These are phyloP conservation scores for Muscicapa adusta DNA, from an alignment of 2,113 vertebrate species.

Conservation along the genomic window DNA sequence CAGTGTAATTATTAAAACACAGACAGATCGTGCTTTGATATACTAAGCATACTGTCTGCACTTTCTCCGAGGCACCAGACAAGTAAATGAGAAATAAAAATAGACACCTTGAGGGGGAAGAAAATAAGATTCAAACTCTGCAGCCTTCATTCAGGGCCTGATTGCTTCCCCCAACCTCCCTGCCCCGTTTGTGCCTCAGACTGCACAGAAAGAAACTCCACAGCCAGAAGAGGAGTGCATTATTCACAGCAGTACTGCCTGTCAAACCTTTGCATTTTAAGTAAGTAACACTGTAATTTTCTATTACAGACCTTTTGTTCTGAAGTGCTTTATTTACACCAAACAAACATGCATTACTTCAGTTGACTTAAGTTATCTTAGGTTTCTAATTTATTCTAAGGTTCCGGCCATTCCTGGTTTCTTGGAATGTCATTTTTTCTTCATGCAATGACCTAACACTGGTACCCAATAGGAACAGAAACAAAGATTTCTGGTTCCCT, in stretches of 20 bases:
- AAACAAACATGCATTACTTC: background rate
- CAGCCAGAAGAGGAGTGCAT: background rate
- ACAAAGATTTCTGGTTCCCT: background rate
- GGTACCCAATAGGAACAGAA: background rate
- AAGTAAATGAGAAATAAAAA: slow-evolving; percentile 36
- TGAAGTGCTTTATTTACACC: background rate
- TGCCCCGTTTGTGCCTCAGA: background rate
- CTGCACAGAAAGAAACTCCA: background rate
- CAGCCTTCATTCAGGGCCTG: background rate
- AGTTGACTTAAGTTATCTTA: background rate
- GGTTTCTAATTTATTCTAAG: background rate
- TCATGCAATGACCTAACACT: background rate
- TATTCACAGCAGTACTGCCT: background rate
- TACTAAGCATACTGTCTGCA: slow-evolving; percentile 12
- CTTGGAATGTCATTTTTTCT: background rate
- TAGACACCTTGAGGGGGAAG: background rate
- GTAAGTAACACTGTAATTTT: background rate
- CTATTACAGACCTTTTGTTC: background rate
- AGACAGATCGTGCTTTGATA: slow-evolving; percentile 23
- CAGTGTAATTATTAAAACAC: slow-evolving; percentile 38
- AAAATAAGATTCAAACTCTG: background rate
- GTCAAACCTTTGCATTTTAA: background rate
- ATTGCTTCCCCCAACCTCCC: background rate
- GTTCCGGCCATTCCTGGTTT: background rate
- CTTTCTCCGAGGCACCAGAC: background rate